These are phyloP conservation scores for Troides oblongomaculatus DNA, from an alignment of 2,888 invertebrate species.

Conservation along the genomic window DNA sequence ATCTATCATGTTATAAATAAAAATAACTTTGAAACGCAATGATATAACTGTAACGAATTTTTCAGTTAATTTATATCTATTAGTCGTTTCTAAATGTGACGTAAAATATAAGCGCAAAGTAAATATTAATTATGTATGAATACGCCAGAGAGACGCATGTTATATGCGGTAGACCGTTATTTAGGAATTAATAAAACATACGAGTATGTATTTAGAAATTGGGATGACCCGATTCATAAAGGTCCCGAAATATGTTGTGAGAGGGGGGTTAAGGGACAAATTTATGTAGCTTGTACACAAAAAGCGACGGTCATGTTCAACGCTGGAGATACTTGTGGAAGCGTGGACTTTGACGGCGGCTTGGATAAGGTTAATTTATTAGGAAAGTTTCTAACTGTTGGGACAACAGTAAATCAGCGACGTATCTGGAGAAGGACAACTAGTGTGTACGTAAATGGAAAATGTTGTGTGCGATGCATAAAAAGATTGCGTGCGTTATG, in stretches of 20 bases:
- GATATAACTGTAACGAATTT: not conserved
- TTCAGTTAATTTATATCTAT: not conserved
- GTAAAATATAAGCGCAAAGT: not conserved
- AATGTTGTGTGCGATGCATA: constrained; percentile 13
- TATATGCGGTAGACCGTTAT: constrained; percentile 41
- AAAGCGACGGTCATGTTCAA: constrained; percentile 60
- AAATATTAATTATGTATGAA: not conserved
- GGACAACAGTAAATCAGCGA: constrained; percentile 64
- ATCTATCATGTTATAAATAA: too few relatives aligned
- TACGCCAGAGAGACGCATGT: not conserved
- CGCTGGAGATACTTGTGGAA: constrained; percentile 60
- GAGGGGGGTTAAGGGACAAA: constrained; percentile 60
- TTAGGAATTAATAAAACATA: constrained; percentile 67
- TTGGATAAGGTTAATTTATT: constrained; percentile 76
- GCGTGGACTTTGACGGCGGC: constrained; percentile 71
- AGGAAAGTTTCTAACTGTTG: constrained; percentile 66
- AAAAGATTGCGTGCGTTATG: not conserved
- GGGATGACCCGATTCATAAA: constrained; percentile 72
- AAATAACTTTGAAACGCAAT: too few relatives aligned
- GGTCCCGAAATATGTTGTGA: constrained; percentile 60
- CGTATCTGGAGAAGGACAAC: constrained; percentile 29
- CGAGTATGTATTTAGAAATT: constrained; percentile 61
- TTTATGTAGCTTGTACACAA: constrained; percentile 65
- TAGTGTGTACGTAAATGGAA: constrained; percentile 26
- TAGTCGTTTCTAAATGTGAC: not conserved